Evolutionary conservation across 2,113 vertebrate species (phyloP), one percentile per base, ranked within the genome.

Genomic region (Megalops atlanticus): DNA sequence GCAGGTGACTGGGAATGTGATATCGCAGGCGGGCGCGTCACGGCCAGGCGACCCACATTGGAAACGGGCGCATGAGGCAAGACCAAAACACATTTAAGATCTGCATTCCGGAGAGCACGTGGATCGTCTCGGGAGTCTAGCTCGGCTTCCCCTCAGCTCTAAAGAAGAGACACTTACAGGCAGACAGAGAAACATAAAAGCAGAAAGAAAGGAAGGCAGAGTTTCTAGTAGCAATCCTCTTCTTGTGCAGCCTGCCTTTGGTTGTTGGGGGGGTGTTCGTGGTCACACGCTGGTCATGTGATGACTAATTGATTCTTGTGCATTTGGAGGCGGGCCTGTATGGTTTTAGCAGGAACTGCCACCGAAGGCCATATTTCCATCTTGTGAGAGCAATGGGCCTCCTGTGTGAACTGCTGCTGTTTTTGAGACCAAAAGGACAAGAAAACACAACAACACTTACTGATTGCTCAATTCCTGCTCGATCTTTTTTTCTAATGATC

Each of bases 1-100:
- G 78, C 84, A 84, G 84, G 64, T 72, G 77, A 68, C 52, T 18
- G 39, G 84, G 80, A 80, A 87, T 54, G 41, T 16, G 80, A 87
- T 82, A 84, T 31, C 27, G n/a, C 33, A 36, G 74, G 40, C 43
- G 15, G 12, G 3, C n/a, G 40, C 35, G 74, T n/a, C n/a, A n/a
- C n/a, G n/a, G n/a, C 24, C 74, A 52, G 41, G 40, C 73, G 4
- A 0, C 24, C 18, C 36, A 11, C 40, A 43, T 12, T 36, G 49
- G 38, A 45, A 73, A 76, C 49, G 49, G 35, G 16, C 39, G 36
- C 24, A 11, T 33, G 41, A 71, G 15, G 33, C 69, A 71, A 36
- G 8, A 31, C n/a, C n/a, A 49, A 35, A 49, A 41, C 10, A 18
- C 38, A 41, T 39, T 41, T n/a, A n/a, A 14, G 24, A 39, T 14